Conservation (phyloP, 1,140 invertebrate genomes). For the Archivesica marissinica region DNA sequence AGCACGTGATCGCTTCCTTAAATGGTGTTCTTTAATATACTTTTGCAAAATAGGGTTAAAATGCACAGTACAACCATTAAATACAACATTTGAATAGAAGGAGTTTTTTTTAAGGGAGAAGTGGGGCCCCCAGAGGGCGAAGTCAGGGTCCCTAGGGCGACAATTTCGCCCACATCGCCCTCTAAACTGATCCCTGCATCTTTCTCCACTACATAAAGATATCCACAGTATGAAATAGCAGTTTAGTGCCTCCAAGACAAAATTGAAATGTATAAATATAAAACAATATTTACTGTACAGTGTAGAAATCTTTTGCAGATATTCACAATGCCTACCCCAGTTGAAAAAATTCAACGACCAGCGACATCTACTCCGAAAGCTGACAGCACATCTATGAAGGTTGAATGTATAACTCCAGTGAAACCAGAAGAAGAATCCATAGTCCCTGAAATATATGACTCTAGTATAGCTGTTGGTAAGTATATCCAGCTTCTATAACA, state of each 20-base stretch:
- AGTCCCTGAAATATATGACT: slow-evolving; percentile 33
- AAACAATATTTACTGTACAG: not conserved
- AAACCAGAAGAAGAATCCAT: not conserved
- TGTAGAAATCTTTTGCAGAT: not conserved
- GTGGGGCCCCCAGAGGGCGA: too few relatives aligned
- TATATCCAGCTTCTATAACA: not conserved
- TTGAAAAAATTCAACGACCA: not conserved
- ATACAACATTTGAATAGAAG: too few relatives aligned
- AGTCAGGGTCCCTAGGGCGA: too few relatives aligned
- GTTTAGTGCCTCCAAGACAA: not conserved
- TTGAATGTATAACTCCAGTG: not conserved
- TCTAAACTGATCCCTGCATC: too few relatives aligned
- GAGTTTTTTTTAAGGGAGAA: too few relatives aligned
- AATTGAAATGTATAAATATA: not conserved
- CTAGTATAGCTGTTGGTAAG: slow-evolving; percentile 41
- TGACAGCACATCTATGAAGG: not conserved
- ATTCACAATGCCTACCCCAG: not conserved
- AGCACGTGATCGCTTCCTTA: too few relatives aligned
- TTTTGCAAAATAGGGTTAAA: too few relatives aligned
- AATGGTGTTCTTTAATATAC: too few relatives aligned
- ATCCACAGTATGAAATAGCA: not conserved
- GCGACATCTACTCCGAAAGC: not conserved
- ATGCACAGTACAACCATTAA: too few relatives aligned
- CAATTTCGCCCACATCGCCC: too few relatives aligned
- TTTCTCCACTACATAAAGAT: too few relatives aligned